A percentile compares a stretch with the other conserved stretches of the same genome.
phyloP scores from a whole-genome alignment of 2,113 vertebrate species.

The Aspidoscelis tigris region DNA sequence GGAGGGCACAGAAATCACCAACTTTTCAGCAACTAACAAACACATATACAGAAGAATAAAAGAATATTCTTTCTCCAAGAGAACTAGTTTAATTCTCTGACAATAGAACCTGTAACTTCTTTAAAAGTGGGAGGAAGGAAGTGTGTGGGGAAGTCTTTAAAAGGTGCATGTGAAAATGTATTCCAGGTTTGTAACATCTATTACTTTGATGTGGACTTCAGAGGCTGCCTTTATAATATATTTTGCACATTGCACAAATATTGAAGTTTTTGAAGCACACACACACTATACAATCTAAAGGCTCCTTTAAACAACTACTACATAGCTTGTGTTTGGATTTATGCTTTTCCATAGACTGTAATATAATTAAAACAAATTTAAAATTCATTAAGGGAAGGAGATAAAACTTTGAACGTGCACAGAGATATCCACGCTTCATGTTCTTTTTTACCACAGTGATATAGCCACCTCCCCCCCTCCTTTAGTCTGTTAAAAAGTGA shows the following conservation, averaged over 20 bases:
- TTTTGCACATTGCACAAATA: slow-evolving; percentile 37
- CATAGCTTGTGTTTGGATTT: slow-evolving; percentile 36
- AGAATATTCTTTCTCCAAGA: slow-evolving; percentile 7
- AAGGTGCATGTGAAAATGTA: slow-evolving; percentile 47
- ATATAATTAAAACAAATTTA: slow-evolving; percentile 60
- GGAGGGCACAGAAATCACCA: slow-evolving; percentile 21
- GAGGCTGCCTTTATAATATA: slow-evolving; percentile 35
- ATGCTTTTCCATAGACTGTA: slow-evolving; percentile 20
- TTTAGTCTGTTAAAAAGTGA: slow-evolving; percentile 67
- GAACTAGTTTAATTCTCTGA: slow-evolving; percentile 29
- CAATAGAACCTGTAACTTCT: slow-evolving; percentile 16
- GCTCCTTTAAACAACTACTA: slow-evolving; percentile 37
- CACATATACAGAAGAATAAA: neutral
- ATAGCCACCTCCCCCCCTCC: slow-evolving; percentile 26
- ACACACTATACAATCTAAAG: slow-evolving; percentile 49
- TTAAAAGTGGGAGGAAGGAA: slow-evolving; percentile 32
- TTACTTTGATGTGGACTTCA: slow-evolving; percentile 54
- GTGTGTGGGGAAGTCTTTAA: slow-evolving; percentile 23
- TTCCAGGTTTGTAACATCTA: slow-evolving; percentile 34
- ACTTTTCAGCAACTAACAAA: slow-evolving; percentile 19
- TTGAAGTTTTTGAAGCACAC: slow-evolving; percentile 49
- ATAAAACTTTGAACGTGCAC: slow-evolving; percentile 20
- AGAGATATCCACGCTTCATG: slow-evolving; percentile 39
- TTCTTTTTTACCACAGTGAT: slow-evolving; percentile 53
- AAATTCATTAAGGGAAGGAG: slow-evolving; percentile 53